phyloP scores from a whole-genome alignment of 2,797 vertebrate genomes.

The Hyperoplus lanceolatus region DNA sequence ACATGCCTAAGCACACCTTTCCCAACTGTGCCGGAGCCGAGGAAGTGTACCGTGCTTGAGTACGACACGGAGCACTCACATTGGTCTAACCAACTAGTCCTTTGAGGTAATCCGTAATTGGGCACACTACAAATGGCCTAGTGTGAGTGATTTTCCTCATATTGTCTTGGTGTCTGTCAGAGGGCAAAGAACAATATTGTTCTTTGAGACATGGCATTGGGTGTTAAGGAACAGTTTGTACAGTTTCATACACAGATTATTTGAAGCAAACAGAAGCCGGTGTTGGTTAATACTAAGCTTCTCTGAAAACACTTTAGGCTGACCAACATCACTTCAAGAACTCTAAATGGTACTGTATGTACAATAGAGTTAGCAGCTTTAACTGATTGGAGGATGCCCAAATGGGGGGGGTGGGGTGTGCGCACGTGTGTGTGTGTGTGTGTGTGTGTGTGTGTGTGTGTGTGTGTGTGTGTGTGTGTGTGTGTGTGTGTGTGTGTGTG shows the following conservation, averaged over 20 bases:
- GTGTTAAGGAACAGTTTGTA: not conserved
- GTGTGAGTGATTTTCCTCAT: not conserved
- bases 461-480: not conserved
- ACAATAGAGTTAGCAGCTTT: not conserved
- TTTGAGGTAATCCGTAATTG: too few species aligned
- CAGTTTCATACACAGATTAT: not conserved
- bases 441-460: not conserved
- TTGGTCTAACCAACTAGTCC: too few species aligned
- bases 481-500: not conserved
- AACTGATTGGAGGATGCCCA: not conserved
- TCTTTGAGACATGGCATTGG: not conserved
- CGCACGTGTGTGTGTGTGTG: not conserved
- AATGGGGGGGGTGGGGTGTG: too few species aligned
- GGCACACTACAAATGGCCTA: too few species aligned
- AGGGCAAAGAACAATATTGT: slow-evolving; percentile 1
- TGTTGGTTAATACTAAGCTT: not conserved
- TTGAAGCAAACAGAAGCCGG: not conserved
- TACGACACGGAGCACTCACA: too few species aligned
- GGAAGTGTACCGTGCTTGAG: too few species aligned
- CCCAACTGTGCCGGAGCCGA: too few species aligned
- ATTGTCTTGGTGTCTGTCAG: not conserved
- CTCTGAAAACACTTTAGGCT: not conserved
- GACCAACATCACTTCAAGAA: not conserved
- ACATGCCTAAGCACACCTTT: too few species aligned
- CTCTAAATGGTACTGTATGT: not conserved